A percentile compares a stretch with the other conserved stretches of the same genome.
Evolutionary conservation across 2,797 vertebrate species (phyloP).

Genomic region (Sylvilagus floridanus): DNA sequence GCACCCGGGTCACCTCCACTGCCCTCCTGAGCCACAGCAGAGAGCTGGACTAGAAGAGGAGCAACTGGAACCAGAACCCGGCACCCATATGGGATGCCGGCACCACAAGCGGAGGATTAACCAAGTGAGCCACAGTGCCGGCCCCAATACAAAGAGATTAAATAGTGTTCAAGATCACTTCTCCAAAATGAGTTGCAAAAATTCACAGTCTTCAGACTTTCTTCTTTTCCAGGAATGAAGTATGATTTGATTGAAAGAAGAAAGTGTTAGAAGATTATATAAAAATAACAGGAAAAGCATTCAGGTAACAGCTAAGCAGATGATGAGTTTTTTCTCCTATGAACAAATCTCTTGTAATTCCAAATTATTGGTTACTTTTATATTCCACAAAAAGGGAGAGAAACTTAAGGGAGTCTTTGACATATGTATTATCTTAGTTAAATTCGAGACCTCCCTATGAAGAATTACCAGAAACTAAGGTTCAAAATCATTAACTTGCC

Average conservation of each 20-base stretch:
- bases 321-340: conserved; percentile 40
- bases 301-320: conserved; percentile 6
- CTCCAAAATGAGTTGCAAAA: conserved; percentile 9
- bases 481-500: conserved; percentile 47
- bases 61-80: too few relatives aligned
- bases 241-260: not conserved
- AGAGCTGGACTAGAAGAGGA: too few relatives aligned
- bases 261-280: conserved; percentile 1
- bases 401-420: conserved; percentile 4
- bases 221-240: not conserved
- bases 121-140: too few relatives aligned
- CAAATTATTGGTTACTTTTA: conserved; percentile 45
- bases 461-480: conserved; percentile 33
- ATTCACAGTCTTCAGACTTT: conserved; percentile 24
- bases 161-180: conserved; percentile 13
- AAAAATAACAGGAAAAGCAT: conserved; percentile 37
- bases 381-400: conserved; percentile 1
- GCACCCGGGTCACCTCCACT: too few relatives aligned
- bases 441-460: not conserved
- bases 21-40: too few relatives aligned
- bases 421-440: conserved; percentile 41
- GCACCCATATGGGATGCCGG: too few relatives aligned
- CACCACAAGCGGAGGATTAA: too few relatives aligned
- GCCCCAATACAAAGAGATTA: not conserved
- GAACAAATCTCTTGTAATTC: conserved; percentile 7